Evolutionary conservation across 2,888 invertebrate genomes (phyloP).

Genomic region (Scaptomyza polygonia): DNA sequence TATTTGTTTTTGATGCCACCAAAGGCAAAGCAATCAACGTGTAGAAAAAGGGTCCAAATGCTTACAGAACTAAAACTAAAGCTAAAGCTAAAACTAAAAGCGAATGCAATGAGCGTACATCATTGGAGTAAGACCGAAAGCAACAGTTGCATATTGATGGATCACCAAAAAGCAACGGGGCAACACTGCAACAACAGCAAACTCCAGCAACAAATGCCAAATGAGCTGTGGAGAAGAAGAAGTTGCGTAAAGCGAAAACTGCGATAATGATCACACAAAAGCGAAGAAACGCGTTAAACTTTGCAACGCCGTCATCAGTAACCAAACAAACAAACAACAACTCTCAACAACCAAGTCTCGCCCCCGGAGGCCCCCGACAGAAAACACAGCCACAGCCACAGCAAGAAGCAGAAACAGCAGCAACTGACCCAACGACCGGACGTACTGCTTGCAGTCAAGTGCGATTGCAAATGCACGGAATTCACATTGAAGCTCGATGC

Average conservation of each 20-base stretch:
- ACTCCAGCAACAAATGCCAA: slow-evolving; percentile 53
- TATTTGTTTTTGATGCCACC: slow-evolving; percentile 75
- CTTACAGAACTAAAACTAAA: slow-evolving; percentile 35
- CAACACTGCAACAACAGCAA: slow-evolving; percentile 19
- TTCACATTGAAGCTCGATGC: slow-evolving; percentile 67
- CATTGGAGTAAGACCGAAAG: slow-evolving; percentile 50
- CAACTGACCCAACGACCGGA: slow-evolving; percentile 68
- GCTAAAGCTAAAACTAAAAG: slow-evolving; percentile 25
- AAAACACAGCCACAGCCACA: no score
- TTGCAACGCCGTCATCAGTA: slow-evolving; percentile 75
- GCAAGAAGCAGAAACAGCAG: slow-evolving; percentile 24
- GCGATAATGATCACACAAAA: slow-evolving; percentile 79
- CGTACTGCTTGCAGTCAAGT: slow-evolving; percentile 71
- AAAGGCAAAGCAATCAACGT: slow-evolving; percentile 50
- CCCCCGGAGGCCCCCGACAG: slow-evolving; percentile 31
- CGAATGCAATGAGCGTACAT: slow-evolving; percentile 72
- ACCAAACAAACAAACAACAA: slow-evolving; percentile 29
- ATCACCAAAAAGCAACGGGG: slow-evolving; percentile 56
- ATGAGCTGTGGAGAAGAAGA: slow-evolving; percentile 64
- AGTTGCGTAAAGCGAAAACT: slow-evolving; percentile 71
- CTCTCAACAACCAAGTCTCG: slow-evolving; percentile 32
- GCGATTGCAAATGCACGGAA: slow-evolving; percentile 80
- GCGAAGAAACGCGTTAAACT: slow-evolving; percentile 78
- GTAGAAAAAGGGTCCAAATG: slow-evolving; percentile 48
- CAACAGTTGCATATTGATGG: slow-evolving; percentile 62